Conservation (phyloP, 2,888 invertebrate species). For the Perizoma affinitatum region DNA sequence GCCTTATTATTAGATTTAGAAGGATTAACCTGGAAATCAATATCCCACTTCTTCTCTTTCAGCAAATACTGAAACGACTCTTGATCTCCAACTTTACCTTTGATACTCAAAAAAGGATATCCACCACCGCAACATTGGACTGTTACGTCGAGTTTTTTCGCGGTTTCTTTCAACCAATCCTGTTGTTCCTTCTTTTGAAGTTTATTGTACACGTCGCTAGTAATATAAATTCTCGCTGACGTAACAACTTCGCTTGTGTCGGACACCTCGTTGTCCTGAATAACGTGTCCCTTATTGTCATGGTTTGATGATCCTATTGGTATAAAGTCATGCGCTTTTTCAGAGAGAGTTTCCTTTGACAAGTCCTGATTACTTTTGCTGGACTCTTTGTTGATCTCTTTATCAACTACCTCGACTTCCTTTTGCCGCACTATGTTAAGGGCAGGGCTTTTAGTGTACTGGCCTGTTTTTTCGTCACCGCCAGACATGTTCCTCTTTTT, state of each 20-base stretch:
- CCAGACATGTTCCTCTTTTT: conserved; percentile 59
- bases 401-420: conserved; percentile 16
- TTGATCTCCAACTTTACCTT: conserved; percentile 76
- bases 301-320: conserved; percentile 61
- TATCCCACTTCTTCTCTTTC: conserved; percentile 68
- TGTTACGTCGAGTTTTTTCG: conserved; percentile 61
- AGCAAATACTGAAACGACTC: conserved; percentile 79
- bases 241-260: conserved; percentile 71
- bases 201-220: conserved; percentile 72
- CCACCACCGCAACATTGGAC: conserved; percentile 65
- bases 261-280: conserved; percentile 77
- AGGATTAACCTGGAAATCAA: conserved; percentile 23
- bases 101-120: conserved; percentile 71
- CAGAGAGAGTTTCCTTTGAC: conserved; percentile 26
- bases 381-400: conserved; percentile 8
- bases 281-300: conserved; percentile 70
- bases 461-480: conserved; percentile 41
- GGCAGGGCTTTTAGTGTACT: conserved; percentile 5
- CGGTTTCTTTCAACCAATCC: conserved; percentile 66
- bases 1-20: conserved; percentile 36
- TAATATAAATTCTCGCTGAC: conserved; percentile 78
- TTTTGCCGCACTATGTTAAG: conserved; percentile 18
- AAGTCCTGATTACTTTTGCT: conserved; percentile 4
- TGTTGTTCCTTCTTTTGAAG: conserved; percentile 75
- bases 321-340: conserved; percentile 61